These are phyloP conservation scores for Pristionchus maxplancki DNA, from an alignment of 2,888 invertebrate genomes.

Conservation along the genomic window DNA sequence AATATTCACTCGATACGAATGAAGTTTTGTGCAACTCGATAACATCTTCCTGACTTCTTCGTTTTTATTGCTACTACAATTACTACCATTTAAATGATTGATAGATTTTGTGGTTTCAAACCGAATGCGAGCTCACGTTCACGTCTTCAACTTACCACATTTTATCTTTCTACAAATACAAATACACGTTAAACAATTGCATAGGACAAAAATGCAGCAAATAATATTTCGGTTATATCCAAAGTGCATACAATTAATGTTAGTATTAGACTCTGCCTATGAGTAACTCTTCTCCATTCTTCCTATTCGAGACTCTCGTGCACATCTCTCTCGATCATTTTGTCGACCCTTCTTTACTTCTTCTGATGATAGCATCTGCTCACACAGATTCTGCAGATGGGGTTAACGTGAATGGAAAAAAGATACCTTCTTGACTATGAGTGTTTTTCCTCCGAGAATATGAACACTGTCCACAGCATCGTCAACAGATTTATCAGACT, in stretches of 20 bases:
- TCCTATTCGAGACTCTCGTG: not conserved
- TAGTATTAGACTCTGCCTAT: not conserved
- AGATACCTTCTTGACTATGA: slow-evolving; percentile 49
- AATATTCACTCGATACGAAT: not conserved
- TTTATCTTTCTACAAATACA: not conserved
- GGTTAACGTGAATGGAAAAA: not conserved
- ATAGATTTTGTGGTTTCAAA: not conserved
- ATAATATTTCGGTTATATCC: not conserved
- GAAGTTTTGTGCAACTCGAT: not conserved
- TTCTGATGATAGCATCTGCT: slow-evolving; percentile 31
- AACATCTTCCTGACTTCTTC: not conserved
- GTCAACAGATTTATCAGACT: slow-evolving; percentile 35
- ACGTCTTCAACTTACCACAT: not conserved
- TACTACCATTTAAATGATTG: too few relatives aligned
- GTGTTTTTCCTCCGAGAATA: slow-evolving; percentile 36
- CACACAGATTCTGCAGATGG: not conserved
- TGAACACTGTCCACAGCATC: slow-evolving; percentile 31
- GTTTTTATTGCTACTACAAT: not conserved
- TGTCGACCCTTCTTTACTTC: slow-evolving; percentile 41
- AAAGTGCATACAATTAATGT: not conserved
- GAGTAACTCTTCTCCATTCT: not conserved
- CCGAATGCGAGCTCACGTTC: not conserved
- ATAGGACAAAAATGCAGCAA: not conserved
- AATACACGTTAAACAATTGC: not conserved
- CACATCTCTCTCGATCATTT: slow-evolving; percentile 34